Percentiles rank a stretch among this genome's conserved stretches.
These are phyloP conservation scores for Argynnis bischoffii DNA, from an alignment of 2,888 invertebrate species.

Conservation along the genomic window DNA sequence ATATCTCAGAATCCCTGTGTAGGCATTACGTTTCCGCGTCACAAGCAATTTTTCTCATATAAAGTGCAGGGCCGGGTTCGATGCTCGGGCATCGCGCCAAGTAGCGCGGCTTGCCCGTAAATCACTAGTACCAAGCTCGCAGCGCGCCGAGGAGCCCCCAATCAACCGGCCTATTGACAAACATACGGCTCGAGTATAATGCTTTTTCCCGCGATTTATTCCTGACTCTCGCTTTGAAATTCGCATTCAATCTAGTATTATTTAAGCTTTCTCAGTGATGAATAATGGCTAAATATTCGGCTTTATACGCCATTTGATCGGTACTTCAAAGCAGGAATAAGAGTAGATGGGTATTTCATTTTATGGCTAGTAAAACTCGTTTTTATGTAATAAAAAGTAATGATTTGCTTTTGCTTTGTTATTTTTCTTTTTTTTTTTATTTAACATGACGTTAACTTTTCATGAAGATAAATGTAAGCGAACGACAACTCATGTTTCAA, in stretches of 20 bases:
- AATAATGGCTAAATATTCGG: slow-evolving; percentile 39
- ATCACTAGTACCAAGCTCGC: slow-evolving; percentile 65
- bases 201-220: slow-evolving; percentile 68
- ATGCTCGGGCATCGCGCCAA: slow-evolving; percentile 71
- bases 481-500: neutral
- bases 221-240: slow-evolving; percentile 51
- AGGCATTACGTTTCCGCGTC: slow-evolving; percentile 49
- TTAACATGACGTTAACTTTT: neutral
- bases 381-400: no score
- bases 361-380: no score
- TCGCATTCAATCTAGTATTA: slow-evolving; percentile 49
- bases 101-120: slow-evolving; percentile 66
- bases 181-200: slow-evolving; percentile 74
- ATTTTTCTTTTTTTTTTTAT: neutral
- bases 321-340: neutral
- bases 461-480: slow-evolving; percentile 6
- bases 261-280: slow-evolving; percentile 47
- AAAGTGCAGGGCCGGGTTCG: slow-evolving; percentile 65
- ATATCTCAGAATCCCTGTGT: slow-evolving; percentile 39
- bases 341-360: no score
- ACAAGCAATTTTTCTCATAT: slow-evolving; percentile 65
- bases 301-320: slow-evolving; percentile 29
- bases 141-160: slow-evolving; percentile 68
- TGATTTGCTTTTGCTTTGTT: neutral
- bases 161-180: slow-evolving; percentile 78